These are phyloP conservation scores for Holothuria glaberrima DNA, from an alignment of 35 echinoderm and acorn worm species.

Conservation along the genomic window DNA sequence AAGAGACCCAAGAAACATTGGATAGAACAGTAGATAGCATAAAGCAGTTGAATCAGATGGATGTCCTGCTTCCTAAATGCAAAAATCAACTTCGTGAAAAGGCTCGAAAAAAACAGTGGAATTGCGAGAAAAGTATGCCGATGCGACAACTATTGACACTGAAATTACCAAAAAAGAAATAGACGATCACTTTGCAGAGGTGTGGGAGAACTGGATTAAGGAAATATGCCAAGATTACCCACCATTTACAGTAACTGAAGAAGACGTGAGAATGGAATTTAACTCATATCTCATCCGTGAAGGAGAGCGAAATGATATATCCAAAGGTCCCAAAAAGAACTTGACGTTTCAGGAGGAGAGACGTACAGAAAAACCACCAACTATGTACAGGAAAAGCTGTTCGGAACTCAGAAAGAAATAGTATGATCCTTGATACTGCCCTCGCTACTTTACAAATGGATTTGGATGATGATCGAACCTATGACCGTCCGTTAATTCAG, in stretches of 20 bases:
- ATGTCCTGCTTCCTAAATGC: slow-evolving; percentile 34
- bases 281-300: not conserved
- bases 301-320: slow-evolving; percentile 10
- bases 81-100: slow-evolving; percentile 44
- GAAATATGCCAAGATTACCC: slow-evolving; percentile 30
- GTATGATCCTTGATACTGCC: not conserved
- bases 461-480: slow-evolving; percentile 13
- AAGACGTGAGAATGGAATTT: slow-evolving; percentile 28
- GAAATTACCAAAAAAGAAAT: not conserved
- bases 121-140: not conserved
- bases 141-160: not conserved
- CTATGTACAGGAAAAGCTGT: not conserved
- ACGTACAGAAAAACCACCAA: not conserved
- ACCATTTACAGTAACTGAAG: not conserved
- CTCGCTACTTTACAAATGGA: not conserved
- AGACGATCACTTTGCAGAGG: slow-evolving; percentile 21
- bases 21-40: not conserved
- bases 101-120: slow-evolving; percentile 7
- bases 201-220: not conserved
- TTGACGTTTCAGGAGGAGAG: not conserved
- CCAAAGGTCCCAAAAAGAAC: slow-evolving; percentile 37
- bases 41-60: slow-evolving; percentile 18
- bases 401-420: not conserved
- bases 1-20: not conserved
- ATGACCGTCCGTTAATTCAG: slow-evolving; percentile 13